Percentiles rank a stretch among this genome's conserved stretches.
Evolutionary conservation across 2,888 invertebrate genomes (phyloP).

Genomic region (Coenonympha arcania): DNA sequence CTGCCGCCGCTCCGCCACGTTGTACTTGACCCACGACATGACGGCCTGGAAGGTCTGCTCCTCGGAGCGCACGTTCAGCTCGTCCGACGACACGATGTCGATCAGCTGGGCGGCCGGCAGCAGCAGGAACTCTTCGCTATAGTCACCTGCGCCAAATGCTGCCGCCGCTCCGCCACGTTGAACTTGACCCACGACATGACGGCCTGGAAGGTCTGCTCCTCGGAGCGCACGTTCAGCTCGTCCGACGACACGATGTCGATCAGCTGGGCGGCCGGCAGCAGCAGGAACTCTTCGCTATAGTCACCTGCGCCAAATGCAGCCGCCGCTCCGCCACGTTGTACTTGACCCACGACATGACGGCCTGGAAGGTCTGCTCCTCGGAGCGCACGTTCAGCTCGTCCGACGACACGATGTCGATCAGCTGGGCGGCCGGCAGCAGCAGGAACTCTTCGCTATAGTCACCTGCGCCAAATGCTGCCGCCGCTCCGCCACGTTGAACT

Average conservation of each 20-base stretch:
- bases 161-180: slow-evolving; percentile 92
- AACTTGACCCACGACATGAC: slow-evolving; percentile 99
- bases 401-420: slow-evolving; percentile 97
- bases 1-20: slow-evolving; percentile 91
- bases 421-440: slow-evolving; percentile 92
- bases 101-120: slow-evolving; percentile 96
- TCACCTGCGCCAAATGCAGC: slow-evolving; percentile 89
- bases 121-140: slow-evolving; percentile 97
- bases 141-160: slow-evolving; percentile 92
- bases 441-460: slow-evolving; percentile 99
- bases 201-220: slow-evolving; percentile 98
- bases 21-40: slow-evolving; percentile 99
- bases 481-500: slow-evolving; percentile 94
- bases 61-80: slow-evolving; percentile 96
- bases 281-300: slow-evolving; percentile 98
- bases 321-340: slow-evolving; percentile 95
- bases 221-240: slow-evolving; percentile 96
- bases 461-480: slow-evolving; percentile 90
- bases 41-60: slow-evolving; percentile 99
- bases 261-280: slow-evolving; percentile 94
- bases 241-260: slow-evolving; percentile 98
- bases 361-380: slow-evolving; percentile 98
- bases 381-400: slow-evolving; percentile 97
- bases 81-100: slow-evolving; percentile 98
- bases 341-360: slow-evolving; percentile 99